A percentile compares a stretch with the other conserved stretches of the same genome.
These are phyloP conservation scores for Steinernema hermaphroditum DNA, from an alignment of 2,888 invertebrate species.

Conservation along the genomic window DNA sequence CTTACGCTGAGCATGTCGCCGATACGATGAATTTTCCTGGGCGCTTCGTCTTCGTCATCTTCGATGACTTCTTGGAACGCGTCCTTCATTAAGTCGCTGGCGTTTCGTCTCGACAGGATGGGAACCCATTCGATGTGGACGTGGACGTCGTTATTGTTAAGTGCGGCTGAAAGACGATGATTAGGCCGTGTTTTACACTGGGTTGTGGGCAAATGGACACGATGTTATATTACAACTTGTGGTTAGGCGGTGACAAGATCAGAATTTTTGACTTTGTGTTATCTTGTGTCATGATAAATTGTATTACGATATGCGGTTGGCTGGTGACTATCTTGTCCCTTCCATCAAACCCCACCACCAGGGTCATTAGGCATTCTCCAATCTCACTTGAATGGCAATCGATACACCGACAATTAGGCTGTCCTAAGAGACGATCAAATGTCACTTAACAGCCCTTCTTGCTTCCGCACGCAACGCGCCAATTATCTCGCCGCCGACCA, in stretches of 20 bases:
- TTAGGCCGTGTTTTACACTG: background rate
- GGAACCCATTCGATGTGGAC: constrained; percentile 18
- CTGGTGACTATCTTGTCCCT: no score
- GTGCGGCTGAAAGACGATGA: background rate
- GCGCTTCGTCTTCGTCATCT: background rate
- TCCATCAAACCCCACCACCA: no score
- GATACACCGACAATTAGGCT: background rate
- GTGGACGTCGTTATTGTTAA: background rate
- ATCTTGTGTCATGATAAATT: no score
- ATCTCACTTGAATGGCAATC: no score
- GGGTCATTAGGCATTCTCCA: no score
- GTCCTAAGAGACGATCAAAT: background rate
- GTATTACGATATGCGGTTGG: no score
- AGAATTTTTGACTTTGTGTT: no score
- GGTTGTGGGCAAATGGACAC: background rate
- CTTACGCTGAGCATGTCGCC: constrained; percentile 18
- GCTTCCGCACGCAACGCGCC: no score
- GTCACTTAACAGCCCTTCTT: background rate
- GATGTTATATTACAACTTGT: background rate
- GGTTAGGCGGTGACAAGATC: background rate
- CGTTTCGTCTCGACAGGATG: background rate
- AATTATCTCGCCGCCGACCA: no score
- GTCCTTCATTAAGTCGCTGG: background rate
- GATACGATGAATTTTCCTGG: background rate
- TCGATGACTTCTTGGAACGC: constrained; percentile 10